phyloP scores from a whole-genome alignment of 2,797 vertebrate genomes.

The Onychomys torridus region DNA sequence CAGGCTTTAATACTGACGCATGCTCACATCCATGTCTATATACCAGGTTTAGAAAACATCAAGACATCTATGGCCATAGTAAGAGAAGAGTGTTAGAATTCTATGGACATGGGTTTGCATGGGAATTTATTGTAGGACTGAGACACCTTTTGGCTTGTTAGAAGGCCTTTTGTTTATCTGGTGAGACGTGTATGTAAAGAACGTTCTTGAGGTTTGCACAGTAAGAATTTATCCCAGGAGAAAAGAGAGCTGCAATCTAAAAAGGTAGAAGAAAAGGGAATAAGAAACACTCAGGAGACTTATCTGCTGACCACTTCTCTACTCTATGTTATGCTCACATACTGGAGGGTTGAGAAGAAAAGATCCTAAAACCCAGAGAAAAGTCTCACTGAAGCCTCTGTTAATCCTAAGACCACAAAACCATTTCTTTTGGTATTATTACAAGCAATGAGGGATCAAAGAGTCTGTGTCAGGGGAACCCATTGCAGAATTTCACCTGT shows the following conservation, averaged over 20 bases:
- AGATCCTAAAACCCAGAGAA: neutral
- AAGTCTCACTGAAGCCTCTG: neutral
- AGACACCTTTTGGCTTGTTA: neutral
- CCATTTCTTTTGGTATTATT: neutral
- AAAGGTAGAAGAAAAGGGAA: neutral
- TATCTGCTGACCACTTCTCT: neutral
- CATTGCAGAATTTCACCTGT: neutral
- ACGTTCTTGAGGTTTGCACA: neutral
- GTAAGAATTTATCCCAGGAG: neutral
- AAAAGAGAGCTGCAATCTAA: neutral
- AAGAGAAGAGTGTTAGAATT: neutral
- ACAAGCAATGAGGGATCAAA: neutral
- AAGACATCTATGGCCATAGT: neutral
- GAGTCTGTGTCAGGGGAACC: neutral
- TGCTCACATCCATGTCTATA: neutral
- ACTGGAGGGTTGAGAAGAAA: neutral
- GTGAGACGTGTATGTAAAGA: neutral
- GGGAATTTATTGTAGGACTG: neutral
- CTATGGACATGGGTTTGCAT: neutral
- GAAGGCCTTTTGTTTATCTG: neutral
- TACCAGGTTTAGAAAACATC: neutral
- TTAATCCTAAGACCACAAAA: neutral
- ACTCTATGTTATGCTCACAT: neutral
- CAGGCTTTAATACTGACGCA: neutral
- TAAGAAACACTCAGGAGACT: neutral